phyloP scores from a whole-genome alignment of 2,888 invertebrate genomes.

The Alloplasta piceator region DNA sequence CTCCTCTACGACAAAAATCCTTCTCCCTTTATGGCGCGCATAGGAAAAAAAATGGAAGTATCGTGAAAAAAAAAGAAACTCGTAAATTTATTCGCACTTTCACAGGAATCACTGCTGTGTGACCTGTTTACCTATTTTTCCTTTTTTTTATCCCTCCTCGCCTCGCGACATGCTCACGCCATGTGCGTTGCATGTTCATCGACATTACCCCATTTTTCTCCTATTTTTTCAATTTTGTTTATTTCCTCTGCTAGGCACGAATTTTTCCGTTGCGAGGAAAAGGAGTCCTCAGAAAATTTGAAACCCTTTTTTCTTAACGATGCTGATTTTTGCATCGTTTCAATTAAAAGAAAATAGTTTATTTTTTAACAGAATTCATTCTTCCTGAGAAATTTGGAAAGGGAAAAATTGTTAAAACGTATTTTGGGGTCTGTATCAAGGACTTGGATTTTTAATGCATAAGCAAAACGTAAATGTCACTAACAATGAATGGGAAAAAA shows the following conservation, averaged over 20 bases:
- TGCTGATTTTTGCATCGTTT: too few relatives aligned
- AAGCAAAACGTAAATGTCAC: too few relatives aligned
- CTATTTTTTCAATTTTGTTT: slow-evolving; percentile 1
- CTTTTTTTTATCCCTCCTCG: slow-evolving; percentile 15
- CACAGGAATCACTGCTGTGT: slow-evolving; percentile 10
- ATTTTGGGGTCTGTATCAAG: too few relatives aligned
- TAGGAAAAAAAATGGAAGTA: neutral
- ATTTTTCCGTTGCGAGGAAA: slow-evolving; percentile 16
- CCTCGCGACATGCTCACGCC: slow-evolving; percentile 49
- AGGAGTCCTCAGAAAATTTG: slow-evolving; percentile 25
- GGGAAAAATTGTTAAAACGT: too few relatives aligned
- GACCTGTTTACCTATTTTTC: slow-evolving; percentile 14
- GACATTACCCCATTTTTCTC: slow-evolving; percentile 27
- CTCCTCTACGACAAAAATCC: slow-evolving; percentile 40
- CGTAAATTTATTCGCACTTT: slow-evolving; percentile 63
- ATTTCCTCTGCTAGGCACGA: neutral
- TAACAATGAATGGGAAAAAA: too few relatives aligned
- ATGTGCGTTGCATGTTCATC: slow-evolving; percentile 50
- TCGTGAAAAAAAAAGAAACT: slow-evolving; percentile 34
- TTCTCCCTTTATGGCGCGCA: slow-evolving; percentile 25
- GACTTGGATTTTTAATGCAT: too few relatives aligned
- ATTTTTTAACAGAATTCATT: too few relatives aligned
- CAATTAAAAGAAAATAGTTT: neutral
- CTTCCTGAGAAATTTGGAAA: too few relatives aligned
- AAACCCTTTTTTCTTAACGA: neutral